Conservation (phyloP, 2,888 invertebrate genomes). For the Unio delphinus region DNA sequence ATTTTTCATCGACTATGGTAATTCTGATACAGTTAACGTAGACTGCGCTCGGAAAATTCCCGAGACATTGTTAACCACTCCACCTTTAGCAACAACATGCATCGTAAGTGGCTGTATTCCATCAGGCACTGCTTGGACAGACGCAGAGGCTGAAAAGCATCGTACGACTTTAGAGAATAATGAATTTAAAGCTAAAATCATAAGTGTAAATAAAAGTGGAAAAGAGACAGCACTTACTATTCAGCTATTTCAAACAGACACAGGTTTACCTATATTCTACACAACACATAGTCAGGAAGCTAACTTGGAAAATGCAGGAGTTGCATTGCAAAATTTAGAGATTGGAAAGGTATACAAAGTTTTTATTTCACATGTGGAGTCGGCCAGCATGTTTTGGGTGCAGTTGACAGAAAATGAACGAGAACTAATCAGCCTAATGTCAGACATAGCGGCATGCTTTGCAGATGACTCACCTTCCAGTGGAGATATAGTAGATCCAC, state of each 20-base stretch:
- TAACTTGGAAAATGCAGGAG: conserved; percentile 10
- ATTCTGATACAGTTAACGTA: conserved; percentile 53
- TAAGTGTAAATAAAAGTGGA: conserved; percentile 6
- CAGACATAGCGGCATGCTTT: conserved; percentile 37
- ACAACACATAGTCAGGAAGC: too few relatives aligned
- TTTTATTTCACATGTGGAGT: conserved; percentile 41
- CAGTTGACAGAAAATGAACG: conserved; percentile 39
- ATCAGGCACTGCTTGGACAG: conserved; percentile 20
- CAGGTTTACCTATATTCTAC: too few relatives aligned
- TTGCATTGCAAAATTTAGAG: conserved; percentile 15
- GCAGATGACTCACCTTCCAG: conserved; percentile 34
- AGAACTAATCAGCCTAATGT: conserved; percentile 38
- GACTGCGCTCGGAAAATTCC: conserved; percentile 47
- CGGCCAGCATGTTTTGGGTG: conserved; percentile 43
- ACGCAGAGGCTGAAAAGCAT: conserved; percentile 28
- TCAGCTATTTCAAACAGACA: neutral
- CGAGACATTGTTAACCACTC: conserved; percentile 44
- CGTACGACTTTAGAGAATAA: conserved; percentile 33
- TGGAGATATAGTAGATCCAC: conserved; percentile 30
- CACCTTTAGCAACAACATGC: conserved; percentile 60
- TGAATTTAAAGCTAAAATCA: conserved; percentile 39
- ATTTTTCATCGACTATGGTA: conserved; percentile 69
- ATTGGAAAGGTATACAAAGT: conserved; percentile 27
- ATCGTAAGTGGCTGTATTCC: conserved; percentile 32
- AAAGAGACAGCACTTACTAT: conserved; percentile 11